Percentiles rank a stretch among this genome's conserved stretches.
These are phyloP conservation scores for Coptodon rendalli DNA, from an alignment of 2,113 vertebrate genomes.

Conservation along the genomic window DNA sequence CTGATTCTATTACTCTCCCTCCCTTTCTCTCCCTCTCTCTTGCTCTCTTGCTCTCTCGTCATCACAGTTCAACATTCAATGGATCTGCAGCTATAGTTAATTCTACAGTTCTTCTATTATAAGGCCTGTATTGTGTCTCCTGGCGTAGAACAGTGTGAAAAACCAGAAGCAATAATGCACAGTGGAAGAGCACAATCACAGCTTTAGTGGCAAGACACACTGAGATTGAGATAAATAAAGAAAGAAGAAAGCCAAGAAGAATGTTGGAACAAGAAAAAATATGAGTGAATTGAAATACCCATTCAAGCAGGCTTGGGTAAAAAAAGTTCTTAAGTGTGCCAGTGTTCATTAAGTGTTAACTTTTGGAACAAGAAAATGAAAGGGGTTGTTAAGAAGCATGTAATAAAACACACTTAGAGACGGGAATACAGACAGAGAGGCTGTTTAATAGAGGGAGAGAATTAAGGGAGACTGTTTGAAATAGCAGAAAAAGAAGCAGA, in stretches of 20 bases:
- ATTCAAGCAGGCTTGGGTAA: background rate
- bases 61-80: constrained; percentile 20
- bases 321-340: background rate
- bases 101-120: constrained; percentile 37
- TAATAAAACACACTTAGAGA: background rate
- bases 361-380: background rate
- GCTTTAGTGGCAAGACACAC: constrained; percentile 1
- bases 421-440: background rate
- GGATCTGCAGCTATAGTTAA: constrained; percentile 9
- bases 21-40: background rate
- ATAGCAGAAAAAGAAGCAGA: background rate
- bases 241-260: background rate
- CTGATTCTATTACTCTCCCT: constrained; percentile 57
- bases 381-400: background rate
- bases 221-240: constrained; percentile 22
- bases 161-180: constrained; percentile 18
- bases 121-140: constrained; percentile 5
- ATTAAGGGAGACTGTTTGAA: background rate
- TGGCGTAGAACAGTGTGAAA: constrained; percentile 4
- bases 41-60: constrained; percentile 1
- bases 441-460: background rate
- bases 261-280: background rate
- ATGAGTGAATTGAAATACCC: background rate
- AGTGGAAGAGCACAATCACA: constrained; percentile 33
- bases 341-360: background rate